Percentiles rank a stretch among this genome's conserved stretches.
phyloP scores from a whole-genome alignment of 1,140 invertebrate genomes.

The Sinella curviseta region DNA sequence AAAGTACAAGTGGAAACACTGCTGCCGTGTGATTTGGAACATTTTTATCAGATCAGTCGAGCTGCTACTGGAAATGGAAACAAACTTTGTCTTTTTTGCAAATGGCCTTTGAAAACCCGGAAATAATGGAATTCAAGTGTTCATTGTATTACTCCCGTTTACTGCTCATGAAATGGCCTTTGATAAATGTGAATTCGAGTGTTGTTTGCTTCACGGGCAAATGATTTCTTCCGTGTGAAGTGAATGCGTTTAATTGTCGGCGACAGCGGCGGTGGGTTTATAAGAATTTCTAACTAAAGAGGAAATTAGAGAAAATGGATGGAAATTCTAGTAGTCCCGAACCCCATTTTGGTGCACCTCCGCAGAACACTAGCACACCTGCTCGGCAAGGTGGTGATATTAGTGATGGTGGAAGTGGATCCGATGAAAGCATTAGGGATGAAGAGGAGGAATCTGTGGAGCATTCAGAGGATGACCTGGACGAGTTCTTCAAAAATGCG shows the following conservation, averaged over 20 bases:
- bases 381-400: background rate
- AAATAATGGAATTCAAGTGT: no score
- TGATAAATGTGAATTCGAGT: no score
- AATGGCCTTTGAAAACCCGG: no score
- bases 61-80: no score
- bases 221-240: no score
- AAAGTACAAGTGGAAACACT: no score
- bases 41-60: no score
- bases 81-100: no score
- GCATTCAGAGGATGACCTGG: background rate
- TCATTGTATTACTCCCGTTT: no score
- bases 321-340: background rate
- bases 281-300: background rate
- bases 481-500: background rate
- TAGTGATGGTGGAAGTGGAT: background rate
- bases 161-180: no score
- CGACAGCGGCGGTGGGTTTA: background rate
- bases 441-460: background rate
- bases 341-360: background rate
- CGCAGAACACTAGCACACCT: background rate
- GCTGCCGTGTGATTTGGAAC: no score
- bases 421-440: background rate
- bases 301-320: background rate
- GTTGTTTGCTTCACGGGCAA: no score
- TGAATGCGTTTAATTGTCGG: background rate